A percentile compares a stretch with the other conserved stretches of the same genome.
These are phyloP conservation scores for Columbina picui DNA, from an alignment of 2,113 vertebrate genomes.

Conservation along the genomic window DNA sequence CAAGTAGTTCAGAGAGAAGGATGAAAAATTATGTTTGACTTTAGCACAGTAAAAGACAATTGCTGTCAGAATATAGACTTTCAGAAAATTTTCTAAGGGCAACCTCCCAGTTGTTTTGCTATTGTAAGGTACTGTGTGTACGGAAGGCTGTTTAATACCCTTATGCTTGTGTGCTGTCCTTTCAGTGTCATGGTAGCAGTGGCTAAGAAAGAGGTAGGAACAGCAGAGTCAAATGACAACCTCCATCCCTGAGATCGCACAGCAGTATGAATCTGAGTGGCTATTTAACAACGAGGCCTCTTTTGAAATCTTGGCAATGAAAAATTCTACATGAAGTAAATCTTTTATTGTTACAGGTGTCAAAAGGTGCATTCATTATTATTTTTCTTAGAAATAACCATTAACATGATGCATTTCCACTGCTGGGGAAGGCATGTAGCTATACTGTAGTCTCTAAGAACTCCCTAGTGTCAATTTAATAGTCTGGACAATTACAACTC, in stretches of 20 bases:
- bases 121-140: not conserved
- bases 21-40: not conserved
- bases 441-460: not conserved
- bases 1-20: not conserved
- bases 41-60: not conserved
- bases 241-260: not conserved
- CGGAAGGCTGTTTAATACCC: not conserved
- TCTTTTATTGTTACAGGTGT: not conserved
- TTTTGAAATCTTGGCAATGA: not conserved
- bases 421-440: not conserved
- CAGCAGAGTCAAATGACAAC: not conserved
- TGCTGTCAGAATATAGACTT: not conserved
- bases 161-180: not conserved
- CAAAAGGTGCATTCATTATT: not conserved
- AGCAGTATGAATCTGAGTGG: not conserved
- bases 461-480: not conserved
- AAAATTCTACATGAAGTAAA: not conserved
- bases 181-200: not conserved
- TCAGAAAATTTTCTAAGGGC: not conserved
- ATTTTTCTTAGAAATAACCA: not conserved
- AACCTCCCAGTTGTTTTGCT: not conserved
- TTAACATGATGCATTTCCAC: not conserved
- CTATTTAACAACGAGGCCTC: not conserved
- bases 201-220: not conserved
- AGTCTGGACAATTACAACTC: not conserved